Base-by-base conservation (phyloP, 1,140 invertebrate genomes). In the Steinernema khuongi region DNA sequence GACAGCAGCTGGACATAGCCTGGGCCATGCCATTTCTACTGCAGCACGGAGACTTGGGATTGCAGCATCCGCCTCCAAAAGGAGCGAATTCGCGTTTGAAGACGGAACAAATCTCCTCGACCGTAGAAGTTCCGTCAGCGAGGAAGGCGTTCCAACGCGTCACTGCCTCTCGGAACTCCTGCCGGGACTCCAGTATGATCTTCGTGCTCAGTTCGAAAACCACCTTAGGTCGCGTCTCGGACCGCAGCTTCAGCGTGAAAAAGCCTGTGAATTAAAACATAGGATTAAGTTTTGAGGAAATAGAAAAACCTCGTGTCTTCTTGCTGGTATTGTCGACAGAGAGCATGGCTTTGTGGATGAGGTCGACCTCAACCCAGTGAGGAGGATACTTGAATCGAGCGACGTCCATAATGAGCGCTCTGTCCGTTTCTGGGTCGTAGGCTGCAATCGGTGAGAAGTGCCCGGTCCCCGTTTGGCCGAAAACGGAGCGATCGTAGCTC, bases 341-440 rank as follows among this genome's bases (percentile, higher is more conserved):
- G 60, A 83, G 75, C 85, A 87, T 86, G 0, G 86, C 80, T 68
- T 81, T 68, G 29, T 79, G 81, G 7, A 87, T 71, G 2, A 77
- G 50, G 1, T 79, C 7, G 0, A 87, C 67, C 0, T 81, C 74
- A 2, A 87, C 79, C 86, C 86, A 87, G 73, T 87, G 86, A 60
- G 86, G 86, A 17, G 86, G 86, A 69, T 87, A 87, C 71, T 87
- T 87, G 75, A 86, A 87, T 68, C 86, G 72, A 1, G 86, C 86
- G 1, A 84, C 84, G 75, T 87, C 86, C 72, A 87, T 73, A 33
- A 87, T 83, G 22, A 87, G 68, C 1, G 86, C 83, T 41, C 85
- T 68, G 68, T 87, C 85, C 33, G 71, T 78, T 0, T 67, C 80
- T 1, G 81, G 76, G 74, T 87, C 84, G 71, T 86, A 87, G 0